Evolutionary conservation across 2,888 invertebrate species (phyloP), one percentile per base, ranked within the genome.

Genomic region (Formica aserva): DNA sequence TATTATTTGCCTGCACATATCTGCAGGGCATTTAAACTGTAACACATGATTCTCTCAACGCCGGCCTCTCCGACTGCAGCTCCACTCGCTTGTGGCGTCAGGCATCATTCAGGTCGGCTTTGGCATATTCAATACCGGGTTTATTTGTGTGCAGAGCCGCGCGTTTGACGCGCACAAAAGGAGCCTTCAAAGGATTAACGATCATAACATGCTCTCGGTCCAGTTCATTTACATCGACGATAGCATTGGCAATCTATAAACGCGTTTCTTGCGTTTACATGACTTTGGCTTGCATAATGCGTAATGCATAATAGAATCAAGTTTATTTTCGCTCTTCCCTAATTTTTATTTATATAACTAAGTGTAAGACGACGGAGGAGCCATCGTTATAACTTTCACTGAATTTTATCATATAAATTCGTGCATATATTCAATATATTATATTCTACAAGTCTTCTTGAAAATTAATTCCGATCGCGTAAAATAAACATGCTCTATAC

Each of bases 11-110:
- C 57, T 22, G 32, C 57, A 78, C 57, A 78, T 78, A 78, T 78
- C 78, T 71, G 72, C 72, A 13, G 57, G 78, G 78, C 78, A 78
- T 78, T 78, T 78, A 78, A 78, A 71, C 72, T 60, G 32, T 57
- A 78, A 78, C 72, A 41, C 72, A 78, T 55, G 72, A 72, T 78
- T 71, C 41, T 6, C 55, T 52, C 22, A 52, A 18, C 52, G n/a
- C 52, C 32, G 52, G 18, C 32, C 32, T 32, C 13, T 26, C 32
- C 67, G 63, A 41, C 67, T 60, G 78, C 57, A 60, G 60, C 57
- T 78, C 71, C 48, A 48, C 18, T 48, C 57, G 45, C 41, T 32
- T 71, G 22, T 57, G 32, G 41, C 57, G 57, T 29, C 72, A 32
- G 52, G 41, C 78, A 66, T 76, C 52, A 71, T 60, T 11, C 74